A percentile compares a stretch with the other conserved stretches of the same genome.
These are phyloP conservation scores for Heteromormyrus szaboi DNA, from an alignment of 2,797 vertebrate species.

Conservation along the genomic window DNA sequence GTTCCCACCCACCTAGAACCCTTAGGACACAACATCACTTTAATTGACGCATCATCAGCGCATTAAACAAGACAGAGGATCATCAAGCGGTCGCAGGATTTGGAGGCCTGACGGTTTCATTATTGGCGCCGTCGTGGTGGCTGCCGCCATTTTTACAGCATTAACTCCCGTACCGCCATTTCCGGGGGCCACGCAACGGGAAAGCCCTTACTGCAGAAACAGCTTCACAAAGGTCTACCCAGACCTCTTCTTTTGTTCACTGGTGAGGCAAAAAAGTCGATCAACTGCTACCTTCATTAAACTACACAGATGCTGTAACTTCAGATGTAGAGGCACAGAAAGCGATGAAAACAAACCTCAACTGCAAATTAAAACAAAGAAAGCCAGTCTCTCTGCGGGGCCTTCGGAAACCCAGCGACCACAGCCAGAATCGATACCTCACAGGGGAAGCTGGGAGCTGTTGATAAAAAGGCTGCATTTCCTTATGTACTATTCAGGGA, in stretches of 20 bases:
- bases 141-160: background rate
- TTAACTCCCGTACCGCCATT: background rate
- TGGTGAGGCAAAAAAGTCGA: background rate
- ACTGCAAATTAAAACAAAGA: background rate
- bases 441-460: conserved; percentile 15
- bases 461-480: conserved; percentile 32
- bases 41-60: background rate
- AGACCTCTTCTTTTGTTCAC: background rate
- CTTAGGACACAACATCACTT: background rate
- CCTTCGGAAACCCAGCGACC: background rate
- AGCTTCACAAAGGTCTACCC: background rate
- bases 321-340: background rate
- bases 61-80: background rate
- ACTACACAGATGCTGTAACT: background rate
- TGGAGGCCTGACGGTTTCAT: background rate
- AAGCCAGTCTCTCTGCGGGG: background rate
- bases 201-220: background rate
- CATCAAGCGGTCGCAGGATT: background rate
- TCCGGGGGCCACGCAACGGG: background rate
- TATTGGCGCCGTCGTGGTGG: background rate
- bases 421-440: background rate
- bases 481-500: conserved; percentile 39
- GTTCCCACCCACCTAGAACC: background rate
- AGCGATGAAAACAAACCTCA: background rate
- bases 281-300: background rate